Base-by-base conservation (phyloP, 2,888 invertebrate species). In the Tyria jacobaeae region DNA sequence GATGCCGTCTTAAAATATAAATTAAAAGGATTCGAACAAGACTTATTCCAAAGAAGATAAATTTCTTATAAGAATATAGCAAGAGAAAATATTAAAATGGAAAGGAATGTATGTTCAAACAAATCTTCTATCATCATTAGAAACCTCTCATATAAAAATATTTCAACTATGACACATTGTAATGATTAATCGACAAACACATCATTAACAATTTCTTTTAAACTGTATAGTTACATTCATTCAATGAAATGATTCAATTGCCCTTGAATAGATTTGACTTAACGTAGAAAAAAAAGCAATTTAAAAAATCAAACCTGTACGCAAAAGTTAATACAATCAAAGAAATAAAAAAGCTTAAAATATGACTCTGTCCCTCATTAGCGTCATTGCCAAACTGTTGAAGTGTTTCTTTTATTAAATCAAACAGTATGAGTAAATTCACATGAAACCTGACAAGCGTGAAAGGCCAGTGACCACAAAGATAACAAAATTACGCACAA, bases 111-210 rank as follows among this genome's bases (percentile, higher is more conserved):
- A 56, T 24, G 12, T n/a, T 24, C 21, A 12, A 35, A 34, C 35
- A 48, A 27, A 7, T 39, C 34, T 37, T 54, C 24, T 41, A 27
- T 54, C 25, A 27, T 25, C 41, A 39, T 54, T 41, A 54, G 25
- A 6, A 35, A 39, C 7, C 49, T 9, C 27, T 17, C 21, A 48
- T 50, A 51, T 35, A 34, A 52, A 65, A 73, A 61, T 41, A 34
- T 62, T 60, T 56, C 0, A 62, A 63, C 57, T 59, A 66, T 66
- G 58, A 71, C 73, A 66, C 63, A 62, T 49, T 10, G 41, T 62
- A 25, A 73, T 75, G 73, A 75, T 69, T 68, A 67, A 75, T 71
- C 58, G 57, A 66, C 54, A 31, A 15, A 64, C 67, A 69, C 68
- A 69, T 66, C 70, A 47, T 72, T 66, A 68, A 57, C 64, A 15